Conservation (phyloP, 2,797 vertebrate species). For the Sebastolobus altivelis region DNA sequence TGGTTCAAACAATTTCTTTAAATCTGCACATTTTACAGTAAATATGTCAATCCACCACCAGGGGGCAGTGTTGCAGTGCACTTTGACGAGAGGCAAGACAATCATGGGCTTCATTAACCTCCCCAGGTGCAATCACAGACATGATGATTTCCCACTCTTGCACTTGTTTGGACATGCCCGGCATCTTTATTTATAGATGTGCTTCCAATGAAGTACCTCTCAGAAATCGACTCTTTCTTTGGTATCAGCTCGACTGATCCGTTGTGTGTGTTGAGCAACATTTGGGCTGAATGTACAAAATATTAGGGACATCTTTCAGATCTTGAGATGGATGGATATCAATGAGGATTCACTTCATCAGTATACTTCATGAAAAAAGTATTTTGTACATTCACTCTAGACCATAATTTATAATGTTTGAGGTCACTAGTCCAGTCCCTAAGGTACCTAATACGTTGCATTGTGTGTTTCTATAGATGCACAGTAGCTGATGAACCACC, state of each 20-base stretch:
- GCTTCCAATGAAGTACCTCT: slow-evolving; percentile 19
- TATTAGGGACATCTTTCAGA: not conserved
- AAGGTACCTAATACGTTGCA: not conserved
- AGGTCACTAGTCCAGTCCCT: not conserved
- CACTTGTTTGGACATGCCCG: slow-evolving; percentile 42
- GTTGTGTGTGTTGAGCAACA: not conserved
- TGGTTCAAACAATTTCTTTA: not conserved
- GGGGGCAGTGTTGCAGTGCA: slow-evolving; percentile 51
- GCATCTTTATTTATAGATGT: slow-evolving; percentile 53
- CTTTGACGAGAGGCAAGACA: not conserved
- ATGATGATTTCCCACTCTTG: slow-evolving; percentile 40
- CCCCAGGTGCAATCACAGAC: slow-evolving; percentile 32
- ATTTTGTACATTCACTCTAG: not conserved
- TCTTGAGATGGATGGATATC: not conserved
- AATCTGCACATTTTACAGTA: not conserved
- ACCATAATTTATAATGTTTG: not conserved
- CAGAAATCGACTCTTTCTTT: slow-evolving; percentile 27
- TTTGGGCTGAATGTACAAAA: not conserved
- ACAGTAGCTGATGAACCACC: slow-evolving; percentile 33
- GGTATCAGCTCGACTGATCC: not conserved
- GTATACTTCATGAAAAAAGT: not conserved
- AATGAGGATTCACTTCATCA: not conserved
- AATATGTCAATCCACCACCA: slow-evolving; percentile 44
- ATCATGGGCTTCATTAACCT: slow-evolving; percentile 19
- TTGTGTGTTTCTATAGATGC: not conserved